These are phyloP conservation scores for Clinocottus analis DNA, from an alignment of 2,113 vertebrate genomes.

Conservation along the genomic window DNA sequence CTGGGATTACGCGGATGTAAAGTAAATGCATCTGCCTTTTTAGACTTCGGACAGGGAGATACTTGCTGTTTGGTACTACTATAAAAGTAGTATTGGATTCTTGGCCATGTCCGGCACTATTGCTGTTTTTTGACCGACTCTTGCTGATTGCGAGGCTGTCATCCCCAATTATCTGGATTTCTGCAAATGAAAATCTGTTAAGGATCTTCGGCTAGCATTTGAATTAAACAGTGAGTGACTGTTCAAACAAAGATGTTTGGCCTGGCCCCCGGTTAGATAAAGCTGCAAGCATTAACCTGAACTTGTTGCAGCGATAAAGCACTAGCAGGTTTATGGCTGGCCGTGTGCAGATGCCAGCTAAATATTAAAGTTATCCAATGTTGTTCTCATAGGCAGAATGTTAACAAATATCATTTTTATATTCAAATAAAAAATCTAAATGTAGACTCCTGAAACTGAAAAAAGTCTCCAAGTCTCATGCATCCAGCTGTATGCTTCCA, in stretches of 20 bases:
- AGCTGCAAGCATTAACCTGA: slow-evolving; percentile 51
- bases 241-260: slow-evolving; percentile 73
- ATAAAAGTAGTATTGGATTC: background rate
- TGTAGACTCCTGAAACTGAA: background rate
- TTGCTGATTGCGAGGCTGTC: slow-evolving; percentile 53
- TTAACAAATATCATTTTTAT: slow-evolving; percentile 33
- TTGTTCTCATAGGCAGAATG: slow-evolving; percentile 31
- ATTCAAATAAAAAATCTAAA: slow-evolving; percentile 30
- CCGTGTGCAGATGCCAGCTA: slow-evolving; percentile 20
- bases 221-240: slow-evolving; percentile 72
- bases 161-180: slow-evolving; percentile 52
- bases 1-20: background rate
- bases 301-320: slow-evolving; percentile 48
- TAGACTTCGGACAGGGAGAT: background rate
- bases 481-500: too few species aligned
- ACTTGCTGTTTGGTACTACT: background rate
- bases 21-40: slow-evolving; percentile 20
- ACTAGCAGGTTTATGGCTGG: slow-evolving; percentile 49
- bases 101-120: background rate
- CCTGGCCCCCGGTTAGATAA: slow-evolving; percentile 47
- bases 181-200: slow-evolving; percentile 69
- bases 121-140: slow-evolving; percentile 38
- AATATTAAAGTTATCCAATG: slow-evolving; percentile 44
- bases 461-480: too few species aligned
- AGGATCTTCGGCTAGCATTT: slow-evolving; percentile 65